Conservation (phyloP, 2,113 vertebrate species). For the Myotis lucifugus region DNA sequence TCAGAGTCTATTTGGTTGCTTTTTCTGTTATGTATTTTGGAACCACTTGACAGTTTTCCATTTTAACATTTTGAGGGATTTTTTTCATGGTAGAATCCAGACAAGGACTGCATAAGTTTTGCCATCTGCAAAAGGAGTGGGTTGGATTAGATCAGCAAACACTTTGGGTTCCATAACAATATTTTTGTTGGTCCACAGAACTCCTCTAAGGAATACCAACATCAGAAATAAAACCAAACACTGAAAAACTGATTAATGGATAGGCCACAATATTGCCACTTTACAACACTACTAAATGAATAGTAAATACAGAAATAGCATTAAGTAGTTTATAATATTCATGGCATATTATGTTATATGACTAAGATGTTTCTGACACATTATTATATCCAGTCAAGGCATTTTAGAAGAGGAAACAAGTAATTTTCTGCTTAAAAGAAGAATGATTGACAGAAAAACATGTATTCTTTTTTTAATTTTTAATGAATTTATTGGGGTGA, state of each 20-base stretch:
- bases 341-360: background rate
- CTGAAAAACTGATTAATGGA: constrained; percentile 49
- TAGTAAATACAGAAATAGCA: constrained; percentile 51
- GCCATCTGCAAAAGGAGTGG: constrained; percentile 74
- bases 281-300: constrained; percentile 46
- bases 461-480: background rate
- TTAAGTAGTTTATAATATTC: constrained; percentile 47
- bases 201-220: constrained; percentile 52
- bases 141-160: constrained; percentile 72
- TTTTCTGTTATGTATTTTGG: constrained; percentile 65
- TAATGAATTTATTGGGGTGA: background rate
- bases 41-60: constrained; percentile 67
- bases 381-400: constrained; percentile 1
- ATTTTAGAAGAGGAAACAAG: constrained; percentile 48
- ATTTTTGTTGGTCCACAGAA: constrained; percentile 72
- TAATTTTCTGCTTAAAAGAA: constrained; percentile 46
- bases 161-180: constrained; percentile 71
- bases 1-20: constrained; percentile 66
- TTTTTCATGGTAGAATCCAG: constrained; percentile 64
- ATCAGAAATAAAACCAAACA: constrained; percentile 63
- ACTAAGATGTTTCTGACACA: constrained; percentile 30
- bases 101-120: constrained; percentile 73
- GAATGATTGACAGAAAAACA: constrained; percentile 34
- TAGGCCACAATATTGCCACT: background rate
- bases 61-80: constrained; percentile 74